A percentile compares a stretch with the other conserved stretches of the same genome.
Evolutionary conservation across 2,113 vertebrate species (phyloP).

Genomic region (Odocoileus virginianus): DNA sequence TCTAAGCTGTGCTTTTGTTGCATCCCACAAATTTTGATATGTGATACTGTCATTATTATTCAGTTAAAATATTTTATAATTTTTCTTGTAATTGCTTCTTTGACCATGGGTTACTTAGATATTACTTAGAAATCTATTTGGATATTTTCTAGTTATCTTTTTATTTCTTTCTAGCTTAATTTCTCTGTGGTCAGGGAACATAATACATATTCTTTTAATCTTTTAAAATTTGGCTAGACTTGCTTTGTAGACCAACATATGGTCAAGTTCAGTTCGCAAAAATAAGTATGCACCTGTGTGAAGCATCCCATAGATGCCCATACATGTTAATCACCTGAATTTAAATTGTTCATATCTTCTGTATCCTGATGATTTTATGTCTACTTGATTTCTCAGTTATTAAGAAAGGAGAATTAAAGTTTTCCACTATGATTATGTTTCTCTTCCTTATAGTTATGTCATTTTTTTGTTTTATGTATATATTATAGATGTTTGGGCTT

Average conservation of each 20-base stretch:
- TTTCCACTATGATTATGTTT: not conserved
- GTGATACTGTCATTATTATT: not conserved
- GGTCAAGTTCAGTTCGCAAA: not conserved
- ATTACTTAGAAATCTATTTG: not conserved
- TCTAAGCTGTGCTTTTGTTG: not conserved
- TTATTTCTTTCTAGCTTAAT: not conserved
- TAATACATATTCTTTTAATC: not conserved
- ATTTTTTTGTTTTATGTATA: not conserved
- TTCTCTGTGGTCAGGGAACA: not conserved
- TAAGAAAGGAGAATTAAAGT: not conserved
- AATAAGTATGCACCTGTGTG: not conserved
- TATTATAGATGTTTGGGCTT: not conserved
- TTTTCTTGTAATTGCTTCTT: not conserved
- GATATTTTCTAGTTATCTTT: not conserved
- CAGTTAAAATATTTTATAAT: not conserved
- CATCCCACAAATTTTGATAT: not conserved
- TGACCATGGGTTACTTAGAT: not conserved
- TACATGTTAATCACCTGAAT: not conserved
- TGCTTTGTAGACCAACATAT: not conserved
- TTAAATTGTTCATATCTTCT: not conserved
- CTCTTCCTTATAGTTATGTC: not conserved
- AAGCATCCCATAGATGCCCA: not conserved
- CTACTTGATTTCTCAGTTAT: not conserved
- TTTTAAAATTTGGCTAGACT: not conserved
- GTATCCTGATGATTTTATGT: not conserved